Percentiles rank a stretch among this genome's conserved stretches.
Evolutionary conservation across 2,797 vertebrate species (phyloP).

Genomic region (Pipistrellus pygmaeus): DNA sequence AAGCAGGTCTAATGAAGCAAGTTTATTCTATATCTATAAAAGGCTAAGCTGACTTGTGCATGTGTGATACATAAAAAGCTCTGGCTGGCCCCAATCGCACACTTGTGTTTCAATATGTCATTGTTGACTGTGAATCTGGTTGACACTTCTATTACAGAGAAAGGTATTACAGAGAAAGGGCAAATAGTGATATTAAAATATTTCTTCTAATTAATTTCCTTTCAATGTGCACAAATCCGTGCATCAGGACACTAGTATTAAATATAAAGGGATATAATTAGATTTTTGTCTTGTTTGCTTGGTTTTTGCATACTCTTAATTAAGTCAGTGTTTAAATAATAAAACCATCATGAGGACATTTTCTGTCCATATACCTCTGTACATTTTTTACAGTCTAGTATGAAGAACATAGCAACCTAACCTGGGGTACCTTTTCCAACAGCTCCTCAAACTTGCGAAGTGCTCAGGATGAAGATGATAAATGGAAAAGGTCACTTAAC

Average conservation of each 20-base stretch:
- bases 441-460: constrained; percentile 31
- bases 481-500: not conserved
- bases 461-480: constrained; percentile 12
- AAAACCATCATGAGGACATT: constrained; percentile 53
- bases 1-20: no score
- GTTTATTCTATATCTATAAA: no score
- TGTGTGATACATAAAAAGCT: no score
- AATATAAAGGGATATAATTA: constrained; percentile 72
- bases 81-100: no score
- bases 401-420: constrained; percentile 11
- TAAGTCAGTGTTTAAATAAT: constrained; percentile 79
- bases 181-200: no score
- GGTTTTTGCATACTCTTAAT: constrained; percentile 69
- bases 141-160: no score
- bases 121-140: no score
- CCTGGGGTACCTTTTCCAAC: not conserved
- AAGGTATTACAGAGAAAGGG: no score
- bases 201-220: no score
- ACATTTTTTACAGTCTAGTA: not conserved
- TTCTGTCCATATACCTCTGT: constrained; percentile 60
- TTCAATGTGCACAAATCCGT: no score
- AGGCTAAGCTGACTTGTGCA: no score
- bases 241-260: constrained; percentile 53
- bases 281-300: constrained; percentile 29
- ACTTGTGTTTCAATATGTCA: no score